These are phyloP conservation scores for Sebastolobus alascanus DNA, from an alignment of 2,797 vertebrate species.

Conservation along the genomic window DNA sequence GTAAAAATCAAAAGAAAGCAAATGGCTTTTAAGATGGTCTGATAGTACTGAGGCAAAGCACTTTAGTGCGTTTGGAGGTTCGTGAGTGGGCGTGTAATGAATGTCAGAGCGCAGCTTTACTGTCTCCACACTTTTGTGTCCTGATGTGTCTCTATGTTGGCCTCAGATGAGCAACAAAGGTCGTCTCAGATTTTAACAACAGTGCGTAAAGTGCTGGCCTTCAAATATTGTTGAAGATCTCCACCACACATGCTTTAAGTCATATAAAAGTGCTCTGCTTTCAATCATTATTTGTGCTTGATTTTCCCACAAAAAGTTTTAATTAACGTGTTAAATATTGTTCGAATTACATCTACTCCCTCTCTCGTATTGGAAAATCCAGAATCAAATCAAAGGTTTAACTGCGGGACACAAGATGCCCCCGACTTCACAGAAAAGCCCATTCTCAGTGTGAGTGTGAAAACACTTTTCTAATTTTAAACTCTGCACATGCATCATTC, in stretches of 20 bases:
- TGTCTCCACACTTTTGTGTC: conserved; percentile 1
- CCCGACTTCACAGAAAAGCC: not conserved
- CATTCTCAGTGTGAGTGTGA: not conserved
- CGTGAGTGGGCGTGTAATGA: conserved; percentile 4
- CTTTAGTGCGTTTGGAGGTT: not conserved
- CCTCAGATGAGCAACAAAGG: not conserved
- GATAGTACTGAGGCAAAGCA: not conserved
- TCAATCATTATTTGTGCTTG: no score
- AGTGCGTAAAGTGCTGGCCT: not conserved
- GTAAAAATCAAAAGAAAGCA: not conserved
- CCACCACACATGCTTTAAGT: not conserved
- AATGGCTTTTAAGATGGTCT: not conserved
- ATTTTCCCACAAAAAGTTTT: not conserved
- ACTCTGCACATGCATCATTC: not conserved
- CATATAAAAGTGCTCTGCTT: not conserved
- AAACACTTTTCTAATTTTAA: not conserved
- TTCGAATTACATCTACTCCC: not conserved
- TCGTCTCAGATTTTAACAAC: not conserved
- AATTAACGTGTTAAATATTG: not conserved
- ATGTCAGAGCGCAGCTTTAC: conserved; percentile 1
- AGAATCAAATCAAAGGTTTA: not conserved
- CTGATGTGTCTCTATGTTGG: not conserved
- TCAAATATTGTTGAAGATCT: not conserved
- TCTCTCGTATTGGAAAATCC: not conserved
- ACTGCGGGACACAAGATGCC: not conserved